Evolutionary conservation across 1,140 invertebrate species (phyloP), one percentile per base, ranked within the genome.

Genomic region (Epicauta chinensis): DNA sequence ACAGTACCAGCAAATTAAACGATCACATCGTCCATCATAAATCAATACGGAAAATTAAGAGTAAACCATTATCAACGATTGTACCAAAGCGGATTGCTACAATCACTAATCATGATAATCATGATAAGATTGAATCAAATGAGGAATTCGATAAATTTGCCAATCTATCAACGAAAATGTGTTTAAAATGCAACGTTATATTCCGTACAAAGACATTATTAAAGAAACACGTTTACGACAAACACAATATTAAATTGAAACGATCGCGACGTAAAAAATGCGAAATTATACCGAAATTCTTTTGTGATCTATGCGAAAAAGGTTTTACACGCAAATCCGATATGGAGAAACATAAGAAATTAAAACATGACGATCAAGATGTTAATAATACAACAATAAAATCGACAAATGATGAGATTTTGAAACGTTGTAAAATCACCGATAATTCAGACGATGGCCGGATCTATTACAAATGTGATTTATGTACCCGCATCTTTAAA

Each of bases 401-500:
- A 44, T 10, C 4, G 14, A 38, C 13, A 12, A 48, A 12, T 40
- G 16, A 43, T 30, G 48, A 55, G 3, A 34, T 61, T 43, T 40
- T 55, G 35, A 6, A 38, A 16, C 29, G 53, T 41, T 62, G 65
- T 43, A 56, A 63, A 53, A 42, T 51, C 2, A 7, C 6, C 2
- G 53, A 41, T 12, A 51, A 57, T 5, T n/a, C n/a, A n/a, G n/a
- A n/a, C n/a, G 51, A 69, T 23, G 67, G 64, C 1, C 68, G 62
- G 29, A 62, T 46, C 9, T 67, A 65, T 56, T 74, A 69, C 16
- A 53, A 69, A 23, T 81, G 80, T 56, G 57, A 62, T 3, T 43
- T 71, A 10, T 81, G 80, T 53, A 42, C 55, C 2, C 76, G 76
- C 46, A 59, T 59, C 11, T 75, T 79, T 46, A 52, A 58, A 17